These are phyloP conservation scores for Gymnothorax javanicus DNA, from an alignment of 2,797 vertebrate species.

Conservation along the genomic window DNA sequence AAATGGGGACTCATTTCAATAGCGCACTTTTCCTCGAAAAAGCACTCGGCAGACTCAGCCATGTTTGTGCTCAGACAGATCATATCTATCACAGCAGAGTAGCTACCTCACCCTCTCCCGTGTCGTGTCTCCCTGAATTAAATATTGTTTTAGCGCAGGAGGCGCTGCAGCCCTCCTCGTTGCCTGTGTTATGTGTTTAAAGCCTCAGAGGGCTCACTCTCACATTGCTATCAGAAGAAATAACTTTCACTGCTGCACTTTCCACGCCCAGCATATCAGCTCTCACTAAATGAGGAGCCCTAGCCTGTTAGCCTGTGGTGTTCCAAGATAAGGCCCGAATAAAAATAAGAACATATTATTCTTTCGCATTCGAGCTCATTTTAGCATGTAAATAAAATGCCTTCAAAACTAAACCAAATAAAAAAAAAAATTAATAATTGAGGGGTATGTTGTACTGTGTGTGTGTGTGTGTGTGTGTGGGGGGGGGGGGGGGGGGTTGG, in stretches of 20 bases:
- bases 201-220: neutral
- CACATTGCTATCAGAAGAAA: neutral
- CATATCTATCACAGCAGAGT: conserved; percentile 8
- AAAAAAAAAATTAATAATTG: neutral
- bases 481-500: no score
- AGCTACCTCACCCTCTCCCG: conserved; percentile 15
- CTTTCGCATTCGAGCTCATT: neutral
- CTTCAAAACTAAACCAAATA: neutral
- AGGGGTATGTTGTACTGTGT: no score
- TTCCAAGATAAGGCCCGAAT: neutral
- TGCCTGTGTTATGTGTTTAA: neutral
- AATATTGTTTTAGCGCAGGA: neutral
- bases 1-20: neutral
- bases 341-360: neutral
- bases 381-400: neutral
- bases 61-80: conserved; percentile 8
- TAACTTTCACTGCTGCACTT: neutral
- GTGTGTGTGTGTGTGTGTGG: neutral
- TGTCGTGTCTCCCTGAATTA: conserved; percentile 12
- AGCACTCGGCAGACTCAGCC: neutral
- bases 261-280: neutral
- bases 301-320: neutral
- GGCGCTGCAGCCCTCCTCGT: neutral
- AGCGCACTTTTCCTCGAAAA: neutral
- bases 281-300: neutral